Base-by-base conservation (phyloP, 1,140 invertebrate genomes). In the Maconellicoccus hirsutus region DNA sequence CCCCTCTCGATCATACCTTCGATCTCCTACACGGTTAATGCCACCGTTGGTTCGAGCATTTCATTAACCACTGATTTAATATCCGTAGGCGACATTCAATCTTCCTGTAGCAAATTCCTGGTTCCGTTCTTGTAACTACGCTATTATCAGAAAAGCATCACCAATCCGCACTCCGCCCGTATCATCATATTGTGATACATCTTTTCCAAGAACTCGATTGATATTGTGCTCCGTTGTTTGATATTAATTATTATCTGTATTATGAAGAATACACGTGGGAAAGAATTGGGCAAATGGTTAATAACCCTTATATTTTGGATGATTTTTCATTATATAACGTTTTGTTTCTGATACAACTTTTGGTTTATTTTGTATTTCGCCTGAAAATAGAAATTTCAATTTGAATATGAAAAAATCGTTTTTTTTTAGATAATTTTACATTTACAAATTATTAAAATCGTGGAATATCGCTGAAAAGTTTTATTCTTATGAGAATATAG, bases 81-180 rank as follows among this genome's bases (percentile, higher is more conserved):
- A 66, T 66, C 61, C 61, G 61, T 26, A 66, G 61, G 61, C 61
- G 61, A 66, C 61, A 66, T 66, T 22, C 61, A 66, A 66, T 66
- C 61, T 66, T 66, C 61, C 61, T 66, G 61, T 66, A 66, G 61
- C 61, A 66, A 66, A 66, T 66, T 66, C 61, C 61, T 66, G 61
- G 61, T 66, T 66, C 61, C 61, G 61, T 66, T 66, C 61, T 66
- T 66, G 22, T 23, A 66, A 66, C 6, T 23, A 25, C 14, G 22
- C 61, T 26, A 66, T 66, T 66, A 66, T 66, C 21, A 25, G 61
- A 25, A 66, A 26, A 23, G 19, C 22, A 25, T 66, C 21, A 12
- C 25, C 19, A 26, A 14, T 19, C 61, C 61, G 61, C 61, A 23
- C 21, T 66, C 61, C 21, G 25, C 16, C 52, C 16, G 21, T 22